A percentile compares a stretch with the other conserved stretches of the same genome.
Evolutionary conservation across 1,140 invertebrate genomes (phyloP).

Genomic region (Cheumatopsyche charites): DNA sequence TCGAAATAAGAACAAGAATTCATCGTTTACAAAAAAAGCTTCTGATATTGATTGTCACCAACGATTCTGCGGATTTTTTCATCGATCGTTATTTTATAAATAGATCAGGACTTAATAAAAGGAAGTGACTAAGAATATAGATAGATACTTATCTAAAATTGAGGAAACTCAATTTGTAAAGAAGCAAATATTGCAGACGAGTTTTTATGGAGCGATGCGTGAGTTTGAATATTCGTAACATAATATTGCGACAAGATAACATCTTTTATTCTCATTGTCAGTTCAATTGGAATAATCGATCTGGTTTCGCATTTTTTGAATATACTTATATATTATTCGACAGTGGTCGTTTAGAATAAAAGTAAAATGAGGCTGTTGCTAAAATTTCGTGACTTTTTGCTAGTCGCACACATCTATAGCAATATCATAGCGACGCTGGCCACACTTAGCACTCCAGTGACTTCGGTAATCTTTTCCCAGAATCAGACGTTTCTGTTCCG

Average conservation of each 20-base stretch:
- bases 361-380: not conserved
- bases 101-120: conserved; percentile 8
- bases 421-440: not conserved
- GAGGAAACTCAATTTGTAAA: not conserved
- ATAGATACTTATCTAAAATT: not conserved
- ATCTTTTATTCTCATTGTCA: no score
- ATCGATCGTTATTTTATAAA: no score
- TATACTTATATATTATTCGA: no score
- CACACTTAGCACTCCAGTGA: conserved; percentile 21
- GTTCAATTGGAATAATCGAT: no score
- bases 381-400: not conserved
- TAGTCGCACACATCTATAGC: not conserved
- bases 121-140: not conserved
- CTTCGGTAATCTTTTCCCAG: conserved; percentile 20
- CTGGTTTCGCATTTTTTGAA: no score
- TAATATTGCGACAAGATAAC: no score
- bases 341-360: no score
- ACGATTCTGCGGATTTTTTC: not conserved
- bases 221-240: no score
- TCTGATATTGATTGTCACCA: conserved; percentile 1
- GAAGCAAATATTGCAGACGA: no score
- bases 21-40: not conserved
- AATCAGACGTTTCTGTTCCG: conserved; percentile 6
- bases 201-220: no score
- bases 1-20: conserved; percentile 6